phyloP scores from a whole-genome alignment of 2,888 invertebrate genomes.

The Phaonia tiefii region DNA sequence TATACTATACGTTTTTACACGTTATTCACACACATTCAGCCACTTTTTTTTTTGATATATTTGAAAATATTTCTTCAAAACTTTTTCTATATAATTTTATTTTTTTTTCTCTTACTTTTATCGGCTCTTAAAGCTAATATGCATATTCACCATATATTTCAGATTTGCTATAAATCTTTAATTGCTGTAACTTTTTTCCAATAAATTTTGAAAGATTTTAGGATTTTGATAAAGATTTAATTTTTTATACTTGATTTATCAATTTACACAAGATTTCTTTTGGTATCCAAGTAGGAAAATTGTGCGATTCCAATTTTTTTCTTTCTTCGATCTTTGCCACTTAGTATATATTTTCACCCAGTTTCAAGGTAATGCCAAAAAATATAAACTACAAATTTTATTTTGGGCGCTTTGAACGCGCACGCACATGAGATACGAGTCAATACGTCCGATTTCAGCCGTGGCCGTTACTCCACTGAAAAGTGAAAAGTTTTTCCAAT shows the following conservation, averaged over 20 bases:
- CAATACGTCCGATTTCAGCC: slow-evolving; percentile 77
- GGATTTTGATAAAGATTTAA: too few species aligned
- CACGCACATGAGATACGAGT: slow-evolving; percentile 65
- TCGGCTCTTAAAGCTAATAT: not conserved
- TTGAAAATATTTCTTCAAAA: slow-evolving; percentile 46
- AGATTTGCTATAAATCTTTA: not conserved
- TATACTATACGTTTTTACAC: slow-evolving; percentile 22
- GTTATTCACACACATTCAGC: slow-evolving; percentile 12
- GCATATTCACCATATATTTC: slow-evolving; percentile 1
- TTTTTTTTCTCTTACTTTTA: not conserved
- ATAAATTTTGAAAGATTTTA: slow-evolving; percentile 6
- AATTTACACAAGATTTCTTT: slow-evolving; percentile 11
- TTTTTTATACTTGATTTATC: too few species aligned
- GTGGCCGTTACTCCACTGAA: slow-evolving; percentile 79
- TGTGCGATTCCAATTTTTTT: slow-evolving; percentile 39
- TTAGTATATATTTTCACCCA: slow-evolving; percentile 69
- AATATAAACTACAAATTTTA: slow-evolving; percentile 62
- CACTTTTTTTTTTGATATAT: slow-evolving; percentile 33
- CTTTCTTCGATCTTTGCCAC: slow-evolving; percentile 46
- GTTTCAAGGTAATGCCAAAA: slow-evolving; percentile 70
- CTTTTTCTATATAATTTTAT: slow-evolving; percentile 40
- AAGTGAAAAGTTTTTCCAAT: slow-evolving; percentile 74
- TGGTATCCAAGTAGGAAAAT: slow-evolving; percentile 10
- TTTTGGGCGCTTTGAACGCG: slow-evolving; percentile 67
- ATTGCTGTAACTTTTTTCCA: not conserved